Evolutionary conservation across 1,140 invertebrate species (phyloP).

Genomic region (Drosophila tani): DNA sequence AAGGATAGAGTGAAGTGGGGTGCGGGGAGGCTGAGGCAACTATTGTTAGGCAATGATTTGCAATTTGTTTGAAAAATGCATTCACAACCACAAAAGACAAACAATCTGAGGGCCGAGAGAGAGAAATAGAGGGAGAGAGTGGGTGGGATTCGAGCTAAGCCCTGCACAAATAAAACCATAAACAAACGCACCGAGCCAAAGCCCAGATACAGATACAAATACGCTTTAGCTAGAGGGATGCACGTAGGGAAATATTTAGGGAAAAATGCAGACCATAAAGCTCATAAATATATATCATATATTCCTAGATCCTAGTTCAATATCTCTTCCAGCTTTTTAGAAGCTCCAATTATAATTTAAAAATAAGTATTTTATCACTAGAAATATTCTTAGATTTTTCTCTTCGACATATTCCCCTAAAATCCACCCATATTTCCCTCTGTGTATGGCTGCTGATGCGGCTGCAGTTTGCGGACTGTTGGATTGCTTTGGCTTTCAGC

Average conservation of each 20-base stretch:
- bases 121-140: neutral
- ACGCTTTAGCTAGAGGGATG: conserved; percentile 20
- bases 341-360: too few relatives aligned
- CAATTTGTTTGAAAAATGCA: conserved; percentile 83
- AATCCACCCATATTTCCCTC: neutral
- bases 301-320: too few relatives aligned
- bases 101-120: conserved; percentile 33
- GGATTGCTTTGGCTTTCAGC: conserved; percentile 47
- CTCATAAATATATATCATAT: too few relatives aligned
- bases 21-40: conserved; percentile 43
- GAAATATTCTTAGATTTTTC: neutral
- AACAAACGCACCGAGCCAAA: conserved; percentile 65
- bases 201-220: conserved; percentile 37
- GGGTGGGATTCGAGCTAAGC: conserved; percentile 23
- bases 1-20: conserved; percentile 22
- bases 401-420: neutral
- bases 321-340: too few relatives aligned
- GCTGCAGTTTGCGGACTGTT: conserved; percentile 41
- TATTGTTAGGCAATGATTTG: conserved; percentile 83
- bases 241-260: conserved; percentile 1
- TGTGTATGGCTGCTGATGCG: conserved; percentile 34
- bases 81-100: conserved; percentile 77
- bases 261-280: neutral
- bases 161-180: conserved; percentile 70
- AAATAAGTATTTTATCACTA: neutral